Evolutionary conservation across 2,888 invertebrate genomes (phyloP), one percentile per base, ranked within the genome.

Genomic region (Plutella xylostella): DNA sequence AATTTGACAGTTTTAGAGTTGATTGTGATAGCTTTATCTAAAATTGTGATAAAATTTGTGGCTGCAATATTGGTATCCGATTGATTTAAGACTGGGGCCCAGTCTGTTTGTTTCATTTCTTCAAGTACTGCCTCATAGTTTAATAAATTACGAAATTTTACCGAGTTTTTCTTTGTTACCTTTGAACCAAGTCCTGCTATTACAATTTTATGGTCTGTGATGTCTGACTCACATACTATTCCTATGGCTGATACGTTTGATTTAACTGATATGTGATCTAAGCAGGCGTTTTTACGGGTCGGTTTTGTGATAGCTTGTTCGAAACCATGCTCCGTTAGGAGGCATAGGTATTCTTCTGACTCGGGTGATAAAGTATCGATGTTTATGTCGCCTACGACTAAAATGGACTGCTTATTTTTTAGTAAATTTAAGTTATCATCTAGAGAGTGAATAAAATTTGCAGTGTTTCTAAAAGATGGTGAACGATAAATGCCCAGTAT

Each of bases 381-480:
- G n/a, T n/a, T n/a, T n/a, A n/a, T n/a, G n/a, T n/a, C 54, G 4
- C 54, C 52, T 3, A 46, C 47, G 9, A 54, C 7, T 4, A 52
- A 22, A 18, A 48, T 4, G 14, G 20, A 4, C 6, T 17, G 9
- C 17, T 17, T 34, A 15, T 28, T 5, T 19, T 40, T 21, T 7
- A 30, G 11, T 1, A 3, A 17, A 1, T 7, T 0, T 6, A 51
- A 14, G 2, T 21, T 1, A 2, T 17, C 9, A 9, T 49, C 40
- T 6, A 52, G 34, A 12, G 46, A 49, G 1, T 9, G 12, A 1
- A 54, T 2, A 28, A 51, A 52, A 11, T 41, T 42, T 11, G 42
- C 21, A 1, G 14, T 19, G 12, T 47, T 25, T 0, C 2, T 20
- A 21, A 51, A 49, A 1, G 51, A 49, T 4, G 55, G 51, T 0